Evolutionary conservation across 2,888 invertebrate species (phyloP).

Genomic region (Leucophora obtusa): DNA sequence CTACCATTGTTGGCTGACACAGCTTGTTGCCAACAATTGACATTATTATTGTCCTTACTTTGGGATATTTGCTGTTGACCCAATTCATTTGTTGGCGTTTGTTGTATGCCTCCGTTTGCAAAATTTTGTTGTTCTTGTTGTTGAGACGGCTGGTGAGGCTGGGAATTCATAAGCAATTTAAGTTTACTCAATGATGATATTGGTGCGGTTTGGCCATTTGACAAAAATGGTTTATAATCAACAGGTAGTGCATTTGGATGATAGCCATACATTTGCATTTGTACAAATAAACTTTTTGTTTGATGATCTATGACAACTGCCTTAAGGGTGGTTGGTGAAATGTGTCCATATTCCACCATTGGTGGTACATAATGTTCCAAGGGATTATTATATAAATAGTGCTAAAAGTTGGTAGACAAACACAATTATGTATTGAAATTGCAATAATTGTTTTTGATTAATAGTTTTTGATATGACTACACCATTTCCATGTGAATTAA

Average conservation of each 20-base stretch:
- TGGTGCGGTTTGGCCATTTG: slow-evolving; percentile 51
- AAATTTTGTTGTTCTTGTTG: neutral
- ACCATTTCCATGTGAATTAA: neutral
- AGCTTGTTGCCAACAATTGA: slow-evolving; percentile 47
- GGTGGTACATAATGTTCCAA: slow-evolving; percentile 66
- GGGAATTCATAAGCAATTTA: slow-evolving; percentile 64
- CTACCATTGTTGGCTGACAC: slow-evolving; percentile 5
- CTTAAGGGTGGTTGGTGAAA: slow-evolving; percentile 72
- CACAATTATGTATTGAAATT: neutral
- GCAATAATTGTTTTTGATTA: neutral
- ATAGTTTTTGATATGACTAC: neutral
- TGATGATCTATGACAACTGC: slow-evolving; percentile 72
- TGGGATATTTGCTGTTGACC: slow-evolving; percentile 36
- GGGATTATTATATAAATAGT: slow-evolving; percentile 65
- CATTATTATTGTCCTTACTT: slow-evolving; percentile 9
- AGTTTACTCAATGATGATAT: slow-evolving; percentile 65
- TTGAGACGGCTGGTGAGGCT: slow-evolving; percentile 9
- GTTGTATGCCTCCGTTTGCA: slow-evolving; percentile 13
- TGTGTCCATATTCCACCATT: slow-evolving; percentile 72
- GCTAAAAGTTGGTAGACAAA: slow-evolving; percentile 61
- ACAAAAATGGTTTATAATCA: slow-evolving; percentile 69
- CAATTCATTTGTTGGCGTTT: slow-evolving; percentile 29
- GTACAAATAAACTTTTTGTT: slow-evolving; percentile 70
- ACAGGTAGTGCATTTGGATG: slow-evolving; percentile 66
- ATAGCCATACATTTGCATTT: slow-evolving; percentile 75